Percentiles rank a stretch among this genome's conserved stretches.
phyloP scores from a whole-genome alignment of 92 coral and sea anemone genomes.

The Palythoa heliodiscus region DNA sequence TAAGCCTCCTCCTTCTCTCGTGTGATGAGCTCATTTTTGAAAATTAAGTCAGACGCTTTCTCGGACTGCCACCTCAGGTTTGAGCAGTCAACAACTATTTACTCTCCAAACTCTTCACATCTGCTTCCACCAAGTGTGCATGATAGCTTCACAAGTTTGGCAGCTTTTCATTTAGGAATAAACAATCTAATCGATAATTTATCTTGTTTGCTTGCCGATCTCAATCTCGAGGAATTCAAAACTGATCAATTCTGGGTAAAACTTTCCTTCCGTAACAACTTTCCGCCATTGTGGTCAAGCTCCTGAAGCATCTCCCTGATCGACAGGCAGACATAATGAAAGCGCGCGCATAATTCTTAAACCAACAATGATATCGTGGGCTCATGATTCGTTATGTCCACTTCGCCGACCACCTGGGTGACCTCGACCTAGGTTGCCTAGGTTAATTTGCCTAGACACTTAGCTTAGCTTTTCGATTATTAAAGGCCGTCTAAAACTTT shows the following conservation, averaged over 20 bases:
- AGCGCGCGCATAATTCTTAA: conserved; percentile 53
- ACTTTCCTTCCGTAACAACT: conserved; percentile 44
- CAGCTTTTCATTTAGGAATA: conserved; percentile 52
- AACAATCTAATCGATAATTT: conserved; percentile 32
- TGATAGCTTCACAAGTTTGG: conserved; percentile 42
- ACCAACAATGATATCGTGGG: not conserved
- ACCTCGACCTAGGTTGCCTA: too few species aligned
- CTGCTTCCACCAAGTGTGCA: conserved; percentile 71
- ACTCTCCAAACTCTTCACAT: conserved; percentile 67
- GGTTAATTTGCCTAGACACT: too few species aligned
- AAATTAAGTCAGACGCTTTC: conserved; percentile 41
- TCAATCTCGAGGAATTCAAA: conserved; percentile 50
- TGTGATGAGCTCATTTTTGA: conserved; percentile 84
- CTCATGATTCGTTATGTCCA: not conserved
- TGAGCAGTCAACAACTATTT: conserved; percentile 73
- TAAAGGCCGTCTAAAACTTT: too few species aligned
- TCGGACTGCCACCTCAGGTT: conserved; percentile 48
- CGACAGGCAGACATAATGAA: conserved; percentile 50
- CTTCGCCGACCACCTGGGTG: too few species aligned
- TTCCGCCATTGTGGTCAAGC: conserved; percentile 83
- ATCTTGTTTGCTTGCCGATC: conserved; percentile 58
- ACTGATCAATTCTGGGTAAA: conserved; percentile 34
- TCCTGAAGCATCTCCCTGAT: conserved; percentile 82
- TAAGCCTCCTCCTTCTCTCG: conserved; percentile 90
- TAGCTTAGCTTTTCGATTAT: too few species aligned